phyloP scores from a whole-genome alignment of 2,888 invertebrate genomes.

The Limenitis arthemis region DNA sequence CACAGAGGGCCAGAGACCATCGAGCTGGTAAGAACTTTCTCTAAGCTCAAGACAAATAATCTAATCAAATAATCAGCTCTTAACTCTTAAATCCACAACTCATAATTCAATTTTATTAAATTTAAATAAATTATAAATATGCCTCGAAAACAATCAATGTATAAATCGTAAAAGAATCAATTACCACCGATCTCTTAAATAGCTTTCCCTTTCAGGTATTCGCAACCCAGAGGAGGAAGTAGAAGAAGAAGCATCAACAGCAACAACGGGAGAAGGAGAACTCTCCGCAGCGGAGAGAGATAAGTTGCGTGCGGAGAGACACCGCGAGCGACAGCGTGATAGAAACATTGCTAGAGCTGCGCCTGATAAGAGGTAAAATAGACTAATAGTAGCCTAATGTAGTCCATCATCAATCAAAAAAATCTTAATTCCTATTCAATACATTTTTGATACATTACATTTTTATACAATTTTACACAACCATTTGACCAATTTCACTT shows the following conservation, averaged over 20 bases:
- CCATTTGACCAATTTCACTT: no score
- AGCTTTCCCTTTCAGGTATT: conserved; percentile 39
- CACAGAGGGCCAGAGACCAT: conserved; percentile 96
- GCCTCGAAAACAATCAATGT: no score
- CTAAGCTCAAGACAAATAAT: neutral
- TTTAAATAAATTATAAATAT: no score
- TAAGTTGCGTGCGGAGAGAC: conserved; percentile 86
- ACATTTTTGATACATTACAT: neutral
- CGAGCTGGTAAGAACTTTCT: conserved; percentile 83
- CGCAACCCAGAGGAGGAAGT: conserved; percentile 53
- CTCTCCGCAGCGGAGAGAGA: conserved; percentile 84
- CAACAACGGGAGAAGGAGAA: conserved; percentile 47
- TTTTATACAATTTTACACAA: no score
- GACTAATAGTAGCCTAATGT: no score
- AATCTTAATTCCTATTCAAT: no score
- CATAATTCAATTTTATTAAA: no score
- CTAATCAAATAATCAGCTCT: no score
- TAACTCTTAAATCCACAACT: no score
- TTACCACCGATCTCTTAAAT: neutral
- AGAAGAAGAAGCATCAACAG: conserved; percentile 29
- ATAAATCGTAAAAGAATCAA: neutral
- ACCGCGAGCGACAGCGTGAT: conserved; percentile 93
- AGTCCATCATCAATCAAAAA: no score
- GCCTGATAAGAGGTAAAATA: conserved; percentile 89
- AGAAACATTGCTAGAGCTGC: conserved; percentile 94